Evolutionary conservation across 2,888 invertebrate species (phyloP).

Genomic region (Drepanosiphum platanoidis): DNA sequence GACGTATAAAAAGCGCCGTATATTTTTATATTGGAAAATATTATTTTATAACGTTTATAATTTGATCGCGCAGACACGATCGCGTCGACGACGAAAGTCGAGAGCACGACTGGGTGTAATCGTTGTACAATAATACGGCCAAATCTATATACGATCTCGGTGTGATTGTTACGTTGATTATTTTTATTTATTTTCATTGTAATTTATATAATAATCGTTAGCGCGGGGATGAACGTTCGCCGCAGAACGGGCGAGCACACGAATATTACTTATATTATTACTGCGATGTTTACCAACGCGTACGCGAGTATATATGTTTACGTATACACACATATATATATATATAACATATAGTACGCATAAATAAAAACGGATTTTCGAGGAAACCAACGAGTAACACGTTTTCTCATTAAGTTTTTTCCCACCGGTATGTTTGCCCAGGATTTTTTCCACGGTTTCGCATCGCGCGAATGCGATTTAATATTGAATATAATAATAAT

Average conservation of each 20-base stretch:
- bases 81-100: too few relatives aligned
- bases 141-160: too few relatives aligned
- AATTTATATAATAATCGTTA: background rate
- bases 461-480: background rate
- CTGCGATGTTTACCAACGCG: background rate
- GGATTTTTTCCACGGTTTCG: slow-evolving; percentile 15
- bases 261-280: slow-evolving; percentile 15
- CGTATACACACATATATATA: too few relatives aligned
- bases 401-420: slow-evolving; percentile 46
- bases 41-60: too few relatives aligned
- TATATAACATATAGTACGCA: background rate
- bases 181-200: background rate
- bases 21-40: too few relatives aligned
- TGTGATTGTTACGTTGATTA: too few relatives aligned
- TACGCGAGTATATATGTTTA: too few relatives aligned
- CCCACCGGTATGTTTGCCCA: slow-evolving; percentile 12
- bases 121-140: too few relatives aligned
- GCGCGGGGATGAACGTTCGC: too few relatives aligned
- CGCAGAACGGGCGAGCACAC: too few relatives aligned
- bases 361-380: slow-evolving; percentile 1
- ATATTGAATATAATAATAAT: background rate
- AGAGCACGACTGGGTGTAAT: too few relatives aligned
- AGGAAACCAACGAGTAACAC: slow-evolving; percentile 24
- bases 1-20: background rate
- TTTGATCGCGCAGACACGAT: too few relatives aligned